phyloP scores from a whole-genome alignment of 2,888 invertebrate genomes.

The Cataglyphis livida region DNA sequence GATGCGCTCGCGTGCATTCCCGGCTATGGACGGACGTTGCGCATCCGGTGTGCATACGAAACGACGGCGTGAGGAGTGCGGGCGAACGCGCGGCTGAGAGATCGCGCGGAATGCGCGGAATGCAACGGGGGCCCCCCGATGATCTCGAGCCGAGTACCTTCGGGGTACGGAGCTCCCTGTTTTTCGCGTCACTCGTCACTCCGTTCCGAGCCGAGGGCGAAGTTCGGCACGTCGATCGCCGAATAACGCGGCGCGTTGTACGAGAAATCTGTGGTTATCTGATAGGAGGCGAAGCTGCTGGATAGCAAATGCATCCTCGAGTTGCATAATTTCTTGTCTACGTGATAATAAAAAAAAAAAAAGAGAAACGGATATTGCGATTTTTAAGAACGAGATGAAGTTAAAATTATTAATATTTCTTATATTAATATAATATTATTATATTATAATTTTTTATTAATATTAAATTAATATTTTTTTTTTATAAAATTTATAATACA shows the following conservation, averaged over 20 bases:
- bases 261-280: not conserved
- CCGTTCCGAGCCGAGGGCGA: not conserved
- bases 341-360: not conserved
- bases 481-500: not conserved
- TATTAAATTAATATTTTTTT: not conserved
- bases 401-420: not conserved
- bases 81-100: constrained; percentile 49
- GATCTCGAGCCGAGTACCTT: constrained; percentile 66
- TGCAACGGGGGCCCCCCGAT: constrained; percentile 65
- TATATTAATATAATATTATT: no score
- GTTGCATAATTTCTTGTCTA: not conserved
- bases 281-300: constrained; percentile 9
- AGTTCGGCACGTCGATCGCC: constrained; percentile 32
- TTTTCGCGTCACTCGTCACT: constrained; percentile 35
- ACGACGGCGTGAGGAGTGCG: constrained; percentile 42
- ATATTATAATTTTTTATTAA: no score
- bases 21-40: constrained; percentile 4
- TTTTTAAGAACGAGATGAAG: not conserved
- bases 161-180: constrained; percentile 57
- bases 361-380: not conserved
- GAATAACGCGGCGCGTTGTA: not conserved
- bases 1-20: constrained; percentile 19
- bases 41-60: constrained; percentile 44
- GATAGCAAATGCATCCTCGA: not conserved
- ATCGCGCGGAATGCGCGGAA: constrained; percentile 74